phyloP scores from a whole-genome alignment of 1,140 invertebrate species.

The Pseudomyrmex flavicornis region DNA sequence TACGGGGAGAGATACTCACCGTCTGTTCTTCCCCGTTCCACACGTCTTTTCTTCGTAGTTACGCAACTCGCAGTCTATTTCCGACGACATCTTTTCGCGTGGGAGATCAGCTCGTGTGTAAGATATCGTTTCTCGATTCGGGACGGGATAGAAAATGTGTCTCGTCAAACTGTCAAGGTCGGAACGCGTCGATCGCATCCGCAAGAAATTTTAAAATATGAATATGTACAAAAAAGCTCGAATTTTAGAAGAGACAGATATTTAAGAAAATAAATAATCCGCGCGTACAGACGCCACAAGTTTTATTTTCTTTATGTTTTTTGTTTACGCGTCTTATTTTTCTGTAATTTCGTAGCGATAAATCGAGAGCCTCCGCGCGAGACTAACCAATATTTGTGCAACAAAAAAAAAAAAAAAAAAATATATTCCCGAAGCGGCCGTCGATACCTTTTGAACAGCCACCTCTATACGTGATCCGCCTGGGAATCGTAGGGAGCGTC shows the following conservation, averaged over 20 bases:
- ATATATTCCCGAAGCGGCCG: conserved; percentile 2
- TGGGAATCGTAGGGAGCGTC: neutral
- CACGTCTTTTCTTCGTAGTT: neutral
- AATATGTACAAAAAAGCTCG: too few relatives aligned
- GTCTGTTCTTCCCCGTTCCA: conserved; percentile 1
- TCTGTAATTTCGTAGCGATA: neutral
- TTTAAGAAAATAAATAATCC: too few relatives aligned
- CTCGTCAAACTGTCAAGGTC: too few relatives aligned
- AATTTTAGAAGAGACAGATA: too few relatives aligned
- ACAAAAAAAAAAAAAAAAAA: too few relatives aligned
- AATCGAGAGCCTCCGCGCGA: neutral
- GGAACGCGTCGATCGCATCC: too few relatives aligned
- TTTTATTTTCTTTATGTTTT: neutral
- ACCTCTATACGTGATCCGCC: neutral
- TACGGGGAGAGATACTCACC: conserved; percentile 42
- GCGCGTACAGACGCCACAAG: too few relatives aligned
- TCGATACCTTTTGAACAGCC: conserved; percentile 21
- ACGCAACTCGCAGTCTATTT: conserved; percentile 17
- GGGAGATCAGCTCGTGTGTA: neutral
- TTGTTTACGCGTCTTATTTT: neutral
- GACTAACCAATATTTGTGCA: neutral
- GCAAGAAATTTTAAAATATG: too few relatives aligned
- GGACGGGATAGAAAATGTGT: neutral
- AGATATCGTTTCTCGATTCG: neutral
- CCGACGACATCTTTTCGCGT: neutral